Base-by-base conservation (phyloP, 2,797 vertebrate genomes). In the Sebastes jordani region DNA sequence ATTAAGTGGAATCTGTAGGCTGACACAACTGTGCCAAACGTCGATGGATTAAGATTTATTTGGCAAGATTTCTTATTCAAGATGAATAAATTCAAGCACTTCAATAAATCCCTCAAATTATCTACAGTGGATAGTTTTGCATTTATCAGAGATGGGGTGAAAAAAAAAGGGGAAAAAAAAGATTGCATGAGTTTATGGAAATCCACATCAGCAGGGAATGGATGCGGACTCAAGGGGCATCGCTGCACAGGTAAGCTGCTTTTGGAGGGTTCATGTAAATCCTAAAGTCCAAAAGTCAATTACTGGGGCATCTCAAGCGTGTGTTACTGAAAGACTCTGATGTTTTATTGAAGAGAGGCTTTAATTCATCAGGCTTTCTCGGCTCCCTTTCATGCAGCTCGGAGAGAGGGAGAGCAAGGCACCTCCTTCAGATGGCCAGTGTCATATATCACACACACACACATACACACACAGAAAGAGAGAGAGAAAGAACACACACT, bases 301-400 rank as follows among this genome's bases (percentile, higher is more conserved):
- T 96, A 96, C 95, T 94, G 93, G 91, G 94, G 92, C 94, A 95
- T 94, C 95, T 96, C 94, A 96, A 95, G 95, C 95, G 91, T 96
- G 95, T 93, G 94, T 95, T 94, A 94, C 94, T 95, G 91, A 96
- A 96, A 96, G 94, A 94, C 94, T 95, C 92, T 94, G 95, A 96
- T 96, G 95, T 95, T 95, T 96, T 96, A 96, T 96, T 96, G 95
- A 96, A 95, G 95, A 95, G 95, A 89, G 93, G 93, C 93, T 95
- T 95, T 96, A 95, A 95, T 95, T 95, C 95, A 93, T 90, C 88
- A 71, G 94, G 88, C 92, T 91, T 46, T 88, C 94, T 90, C 90
- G 75, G 92, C 93, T 93, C 92, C 91, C 93, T 95, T 95, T 95
- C 94, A 94, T 94, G 94, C 92, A 91, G 91, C 93, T 92, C 80